Percentiles rank a stretch among this genome's conserved stretches.
Evolutionary conservation across 2,113 vertebrate genomes (phyloP).

Genomic region (Lophochroa leadbeateri): DNA sequence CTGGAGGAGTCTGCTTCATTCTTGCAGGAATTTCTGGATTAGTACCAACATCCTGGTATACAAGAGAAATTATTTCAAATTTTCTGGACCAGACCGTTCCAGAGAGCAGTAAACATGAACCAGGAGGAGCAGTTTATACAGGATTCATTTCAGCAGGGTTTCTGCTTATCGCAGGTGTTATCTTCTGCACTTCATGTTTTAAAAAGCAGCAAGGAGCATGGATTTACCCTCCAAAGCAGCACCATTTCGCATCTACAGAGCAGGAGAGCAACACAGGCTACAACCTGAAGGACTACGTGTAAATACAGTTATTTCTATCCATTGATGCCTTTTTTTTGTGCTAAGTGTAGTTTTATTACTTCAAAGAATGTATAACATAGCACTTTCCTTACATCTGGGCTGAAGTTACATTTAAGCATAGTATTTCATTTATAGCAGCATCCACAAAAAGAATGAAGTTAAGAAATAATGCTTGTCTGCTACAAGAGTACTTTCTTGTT

Average conservation of each 20-base stretch:
- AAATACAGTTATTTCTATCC: conserved; percentile 25
- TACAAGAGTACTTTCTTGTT: neutral
- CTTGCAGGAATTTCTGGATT: conserved; percentile 85
- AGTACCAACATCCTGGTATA: conserved; percentile 93
- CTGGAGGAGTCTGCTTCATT: conserved; percentile 86
- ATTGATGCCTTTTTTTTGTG: neutral
- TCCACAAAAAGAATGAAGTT: neutral
- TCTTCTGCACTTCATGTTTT: conserved; percentile 89
- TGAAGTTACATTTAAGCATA: neutral
- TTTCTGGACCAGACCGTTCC: conserved; percentile 88
- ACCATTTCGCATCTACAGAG: conserved; percentile 71
- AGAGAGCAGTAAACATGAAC: conserved; percentile 92
- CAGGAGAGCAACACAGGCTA: conserved; percentile 82
- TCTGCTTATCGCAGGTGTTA: conserved; percentile 85
- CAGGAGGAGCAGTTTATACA: conserved; percentile 89
- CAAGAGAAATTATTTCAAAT: conserved; percentile 87
- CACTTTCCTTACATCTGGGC: neutral
- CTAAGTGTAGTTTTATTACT: neutral
- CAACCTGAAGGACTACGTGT: conserved; percentile 94
- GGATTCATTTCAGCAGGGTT: conserved; percentile 89
- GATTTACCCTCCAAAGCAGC: conserved; percentile 76
- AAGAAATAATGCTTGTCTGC: neutral
- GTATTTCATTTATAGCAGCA: neutral
- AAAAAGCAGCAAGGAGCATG: conserved; percentile 79
- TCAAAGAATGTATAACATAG: neutral